Base-by-base conservation (phyloP, 2,888 invertebrate genomes). In the Microctonus hyperodae region DNA sequence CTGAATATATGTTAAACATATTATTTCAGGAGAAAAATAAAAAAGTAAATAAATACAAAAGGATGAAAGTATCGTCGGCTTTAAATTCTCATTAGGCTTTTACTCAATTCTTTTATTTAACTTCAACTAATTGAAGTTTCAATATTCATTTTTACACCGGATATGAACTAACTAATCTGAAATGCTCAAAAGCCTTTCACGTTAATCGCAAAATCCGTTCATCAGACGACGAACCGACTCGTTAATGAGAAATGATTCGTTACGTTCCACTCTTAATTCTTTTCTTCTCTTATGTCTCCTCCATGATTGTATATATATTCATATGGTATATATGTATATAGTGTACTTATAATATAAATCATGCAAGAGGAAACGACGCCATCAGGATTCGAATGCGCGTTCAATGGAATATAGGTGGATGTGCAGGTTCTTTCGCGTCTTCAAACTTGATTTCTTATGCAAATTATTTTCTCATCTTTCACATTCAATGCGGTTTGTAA, bases 401-500 rank as follows among this genome's bases (percentile, higher is more conserved):
- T 3, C 28, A 28, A 28, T 28, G 28, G 28, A 28, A 28, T 28
- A 28, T 28, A 5, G 28, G 28, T 28, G 28, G 7, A 28, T 28
- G 31, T 23, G 57, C 35, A 13, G 22, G 5, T 37, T 7, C 37
- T 31, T 61, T 60, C 16, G 16, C n/a, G 63, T 57, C 60, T 72
- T 62, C 25, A 66, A 70, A 75, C 72, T 75, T 72, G 71, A 74
- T 74, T 72, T 72, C 74, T 74, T 75, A 70, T 70, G 74, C 73
- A 68, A 72, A 76, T 77, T 70, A 66, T 70, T 72, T 72, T 73
- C 72, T 76, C 71, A 67, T 59, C 72, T 70, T 69, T 67, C 69
- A 65, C 70, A 67, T 67, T 57, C 68, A 60, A 57, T 63, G 68
- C 68, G 65, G 64, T 68, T 67, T 67, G 67, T 68, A n/a, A 70